Base-by-base conservation (phyloP, 92 coral and sea anemone genomes). In the Bergia puertoricense region DNA sequence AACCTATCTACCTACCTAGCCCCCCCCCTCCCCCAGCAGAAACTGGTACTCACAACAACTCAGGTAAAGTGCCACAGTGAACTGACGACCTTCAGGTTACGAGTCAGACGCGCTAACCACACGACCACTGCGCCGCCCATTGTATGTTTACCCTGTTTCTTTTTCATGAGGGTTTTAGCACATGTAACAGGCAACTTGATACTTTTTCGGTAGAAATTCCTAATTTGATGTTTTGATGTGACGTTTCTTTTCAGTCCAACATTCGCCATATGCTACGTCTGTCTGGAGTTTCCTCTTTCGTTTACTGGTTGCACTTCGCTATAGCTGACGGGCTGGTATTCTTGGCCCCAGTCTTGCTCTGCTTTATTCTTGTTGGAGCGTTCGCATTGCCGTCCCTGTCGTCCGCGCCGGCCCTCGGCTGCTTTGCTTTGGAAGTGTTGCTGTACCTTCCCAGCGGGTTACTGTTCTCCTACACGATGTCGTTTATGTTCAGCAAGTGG, bases 401-500 rank as follows among this genome's bases (percentile, higher is more conserved):
- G 0, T 89, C 95, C 14, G 86, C 94, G n/a, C 95, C 92, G 4
- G 98, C 98, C 22, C 93, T 95, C 93, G 98, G 94, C 14, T 89
- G 94, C 65, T 85, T 95, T 54, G 95, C 92, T 22, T 13, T 95
- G 39, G 90, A 89, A 39, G 88, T 92, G n/a, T 4, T 94, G 6
- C 86, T 95, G 36, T 95, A 94, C 85, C 77, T 92, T 5, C 93
- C 93, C 78, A 30, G 92, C 6, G 93, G 91, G 5, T 88, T 94
- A 43, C 74, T 94, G 90, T 92, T 95, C 86, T 73, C 94, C 5
- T 95, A 95, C 86, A 77, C 90, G 22, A 20, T 88, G 11, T 95
- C 98, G 0, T 95, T 95, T 79, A 36, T 91, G 92, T 95, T 95
- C 89, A 89, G 85, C 57, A 91, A 93, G 68, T 95, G 98, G 98